These are phyloP conservation scores for Rhynchopsitta pachyrhyncha DNA, from an alignment of 2,113 vertebrate genomes.

Conservation along the genomic window DNA sequence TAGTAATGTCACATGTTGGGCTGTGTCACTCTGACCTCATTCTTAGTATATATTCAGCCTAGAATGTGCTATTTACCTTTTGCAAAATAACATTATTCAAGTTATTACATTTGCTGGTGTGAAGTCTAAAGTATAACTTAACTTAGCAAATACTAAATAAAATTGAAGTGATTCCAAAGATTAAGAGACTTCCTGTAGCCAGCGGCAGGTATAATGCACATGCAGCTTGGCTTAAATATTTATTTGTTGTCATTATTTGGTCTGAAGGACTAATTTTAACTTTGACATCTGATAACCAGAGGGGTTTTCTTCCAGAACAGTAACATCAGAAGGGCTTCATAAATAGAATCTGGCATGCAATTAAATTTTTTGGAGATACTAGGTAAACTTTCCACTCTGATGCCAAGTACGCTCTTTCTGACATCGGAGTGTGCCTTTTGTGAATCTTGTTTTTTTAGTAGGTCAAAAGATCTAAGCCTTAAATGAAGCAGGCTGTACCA, in stretches of 20 bases:
- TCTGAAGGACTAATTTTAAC: slow-evolving; percentile 27
- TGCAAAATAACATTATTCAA: not conserved
- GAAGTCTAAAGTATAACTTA: not conserved
- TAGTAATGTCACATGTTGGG: not conserved
- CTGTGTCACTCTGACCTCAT: not conserved
- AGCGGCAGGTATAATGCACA: not conserved
- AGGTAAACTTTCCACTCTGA: not conserved
- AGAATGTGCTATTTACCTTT: slow-evolving; percentile 6
- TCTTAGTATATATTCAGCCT: not conserved
- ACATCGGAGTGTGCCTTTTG: not conserved
- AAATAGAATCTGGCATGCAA: not conserved
- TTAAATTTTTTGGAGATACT: not conserved
- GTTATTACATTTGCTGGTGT: not conserved
- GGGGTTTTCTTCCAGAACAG: slow-evolving; percentile 6
- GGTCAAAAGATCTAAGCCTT: slow-evolving; percentile 43
- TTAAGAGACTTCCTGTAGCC: not conserved
- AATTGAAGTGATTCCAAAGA: slow-evolving; percentile 19
- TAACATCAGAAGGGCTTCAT: slow-evolving; percentile 12
- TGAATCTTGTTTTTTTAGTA: not conserved
- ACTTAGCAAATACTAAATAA: slow-evolving; percentile 48
- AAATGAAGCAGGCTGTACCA: slow-evolving; percentile 25
- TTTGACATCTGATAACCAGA: slow-evolving; percentile 10
- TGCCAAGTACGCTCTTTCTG: not conserved
- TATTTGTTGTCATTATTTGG: slow-evolving; percentile 40
- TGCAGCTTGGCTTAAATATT: not conserved